Base-by-base conservation (phyloP, 2,888 invertebrate genomes). In the Apoderus coryli region DNA sequence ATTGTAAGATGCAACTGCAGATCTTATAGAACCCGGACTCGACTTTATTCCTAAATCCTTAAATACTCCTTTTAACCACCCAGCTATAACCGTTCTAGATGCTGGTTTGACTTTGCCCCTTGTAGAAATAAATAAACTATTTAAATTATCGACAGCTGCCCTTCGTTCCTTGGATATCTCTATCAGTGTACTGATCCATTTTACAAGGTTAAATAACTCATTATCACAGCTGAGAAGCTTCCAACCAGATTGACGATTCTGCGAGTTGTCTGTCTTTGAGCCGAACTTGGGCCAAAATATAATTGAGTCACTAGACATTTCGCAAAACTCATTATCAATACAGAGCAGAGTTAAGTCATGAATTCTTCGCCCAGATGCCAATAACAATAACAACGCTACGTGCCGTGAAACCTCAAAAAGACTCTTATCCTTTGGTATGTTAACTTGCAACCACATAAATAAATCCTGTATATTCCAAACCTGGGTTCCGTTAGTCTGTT, bases 261-360 rank as follows among this genome's bases (percentile, higher is more conserved):
- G 6, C 7, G 19, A n/a, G 7, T 22, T 30, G 15, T 46, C 43
- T 0, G 44, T 46, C 36, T 45, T 46, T 3, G 44, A 46, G 0
- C 45, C 43, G 22, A 44, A 46, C 9, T 24, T 14, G 9, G 44
- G 43, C 39, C 40, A 41, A 14, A 46, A 32, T 6, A 33, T 31
- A 10, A 45, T 22, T 10, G 30, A 27, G 7, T 31, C 22, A 2
- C 31, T 19, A 11, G 10, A 14, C 4, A 31, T 12, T 11, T 29
- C 4, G 29, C 43, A 39, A 40, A 43, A 22, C 46, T 29, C 15
- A 9, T 24, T n/a, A 24, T 37, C 19, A 24, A 27, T 22, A 22
- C 32, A 16, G 16, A 40, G 16, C 11, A 39, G 19, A 25, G 41
- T 28, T 19, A 30, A 22, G 25, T 43, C 33, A 29, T 31, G 29